Conservation (phyloP, 2,797 vertebrate species). For the Coregonus sp. region DNA sequence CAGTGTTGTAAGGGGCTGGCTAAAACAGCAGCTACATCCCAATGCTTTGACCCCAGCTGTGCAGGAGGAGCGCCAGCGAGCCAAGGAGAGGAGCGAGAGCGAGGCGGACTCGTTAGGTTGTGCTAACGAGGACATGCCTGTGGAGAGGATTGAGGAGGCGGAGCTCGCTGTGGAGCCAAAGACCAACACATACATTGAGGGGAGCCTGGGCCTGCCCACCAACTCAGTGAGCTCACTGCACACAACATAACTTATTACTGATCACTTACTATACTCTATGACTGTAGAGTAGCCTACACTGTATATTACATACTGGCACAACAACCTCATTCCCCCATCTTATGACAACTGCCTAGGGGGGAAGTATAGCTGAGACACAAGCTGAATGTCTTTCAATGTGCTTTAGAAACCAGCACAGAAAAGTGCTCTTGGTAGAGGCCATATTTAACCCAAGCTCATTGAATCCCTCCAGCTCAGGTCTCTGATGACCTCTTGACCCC, state of each 20-base stretch:
- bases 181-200: slow-evolving; percentile 95
- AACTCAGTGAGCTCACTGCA: slow-evolving; percentile 84
- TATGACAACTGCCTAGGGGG: too few relatives aligned
- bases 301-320: too few relatives aligned
- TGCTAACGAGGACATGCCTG: slow-evolving; percentile 97
- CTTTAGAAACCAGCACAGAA: too few relatives aligned
- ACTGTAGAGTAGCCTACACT: not conserved
- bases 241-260: not conserved
- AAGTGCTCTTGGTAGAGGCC: not conserved
- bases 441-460: not conserved
- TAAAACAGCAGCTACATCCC: not conserved
- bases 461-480: not conserved
- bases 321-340: too few relatives aligned
- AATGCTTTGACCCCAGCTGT: slow-evolving; percentile 83
- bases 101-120: slow-evolving; percentile 94
- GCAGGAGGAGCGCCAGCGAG: slow-evolving; percentile 96
- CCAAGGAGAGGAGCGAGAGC: slow-evolving; percentile 90
- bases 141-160: slow-evolving; percentile 97
- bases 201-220: slow-evolving; percentile 86
- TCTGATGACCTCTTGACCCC: not conserved
- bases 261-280: not conserved
- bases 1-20: too few relatives aligned
- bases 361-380: not conserved
- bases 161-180: slow-evolving; percentile 97
- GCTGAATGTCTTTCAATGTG: not conserved